Conservation (phyloP, 2,888 invertebrate genomes). For the Noctua comes region DNA sequence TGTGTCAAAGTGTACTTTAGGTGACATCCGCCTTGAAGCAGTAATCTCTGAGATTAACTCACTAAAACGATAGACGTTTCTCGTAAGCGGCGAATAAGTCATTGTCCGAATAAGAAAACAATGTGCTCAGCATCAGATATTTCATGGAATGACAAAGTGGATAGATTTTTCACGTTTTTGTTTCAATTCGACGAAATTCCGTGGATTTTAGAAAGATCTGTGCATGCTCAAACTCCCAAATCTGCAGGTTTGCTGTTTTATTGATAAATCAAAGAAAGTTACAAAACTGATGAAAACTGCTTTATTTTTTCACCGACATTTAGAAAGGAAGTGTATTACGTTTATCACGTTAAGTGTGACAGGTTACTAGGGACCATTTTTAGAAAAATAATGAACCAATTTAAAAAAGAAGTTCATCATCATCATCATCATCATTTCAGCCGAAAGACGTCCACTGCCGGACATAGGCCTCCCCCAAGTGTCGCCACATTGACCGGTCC, state of each 20-base stretch:
- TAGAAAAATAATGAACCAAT: neutral
- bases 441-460: no score
- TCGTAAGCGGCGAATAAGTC: constrained; percentile 77
- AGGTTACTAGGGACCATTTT: neutral
- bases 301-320: neutral
- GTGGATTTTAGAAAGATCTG: neutral
- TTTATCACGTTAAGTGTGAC: neutral
- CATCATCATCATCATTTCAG: no score
- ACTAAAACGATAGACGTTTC: constrained; percentile 77
- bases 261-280: neutral
- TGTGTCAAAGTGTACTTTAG: constrained; percentile 82
- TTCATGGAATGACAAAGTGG: constrained; percentile 62
- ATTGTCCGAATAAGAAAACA: constrained; percentile 76
- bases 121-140: constrained; percentile 66
- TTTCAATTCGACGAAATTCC: neutral
- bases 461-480: no score
- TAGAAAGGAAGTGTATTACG: neutral
- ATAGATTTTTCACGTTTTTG: constrained; percentile 38
- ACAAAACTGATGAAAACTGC: neutral
- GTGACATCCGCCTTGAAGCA: constrained; percentile 80
- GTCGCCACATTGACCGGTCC: no score
- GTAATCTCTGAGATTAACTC: constrained; percentile 84
- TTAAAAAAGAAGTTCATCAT: neutral
- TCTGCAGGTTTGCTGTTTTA: neutral
- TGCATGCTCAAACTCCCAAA: neutral